A percentile compares a stretch with the other conserved stretches of the same genome.
phyloP scores from a whole-genome alignment of 2,888 invertebrate genomes.

The Orchesella flavescens region DNA sequence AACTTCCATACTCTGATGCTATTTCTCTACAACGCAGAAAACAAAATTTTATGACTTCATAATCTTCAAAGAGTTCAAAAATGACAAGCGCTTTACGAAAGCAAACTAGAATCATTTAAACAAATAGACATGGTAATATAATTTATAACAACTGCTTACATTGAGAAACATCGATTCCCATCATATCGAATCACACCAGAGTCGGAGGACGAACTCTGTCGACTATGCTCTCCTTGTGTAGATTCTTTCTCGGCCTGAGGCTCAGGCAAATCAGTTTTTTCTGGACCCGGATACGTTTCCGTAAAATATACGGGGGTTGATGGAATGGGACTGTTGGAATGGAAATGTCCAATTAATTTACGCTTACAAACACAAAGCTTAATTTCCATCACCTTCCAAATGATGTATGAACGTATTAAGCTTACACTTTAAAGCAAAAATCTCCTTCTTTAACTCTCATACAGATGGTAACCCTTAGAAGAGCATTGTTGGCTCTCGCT shows the following conservation, averaged over 20 bases:
- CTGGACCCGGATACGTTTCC: conserved; percentile 66
- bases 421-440: conserved; percentile 72
- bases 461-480: conserved; percentile 69
- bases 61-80: too few species aligned
- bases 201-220: conserved; percentile 89
- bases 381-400: too few species aligned
- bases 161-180: conserved; percentile 52
- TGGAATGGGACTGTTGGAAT: conserved; percentile 59
- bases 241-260: conserved; percentile 68
- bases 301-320: conserved; percentile 63
- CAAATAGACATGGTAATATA: too few species aligned
- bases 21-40: conserved; percentile 65
- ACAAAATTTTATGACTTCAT: not conserved
- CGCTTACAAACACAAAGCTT: too few species aligned
- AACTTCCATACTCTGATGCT: conserved; percentile 69
- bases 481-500: conserved; percentile 71
- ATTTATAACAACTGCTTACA: conserved; percentile 59
- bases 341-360: too few species aligned
- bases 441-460: too few species aligned
- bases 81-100: too few species aligned
- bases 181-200: conserved; percentile 85
- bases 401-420: too few species aligned
- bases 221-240: conserved; percentile 78
- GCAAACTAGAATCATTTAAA: too few species aligned
- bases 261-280: conserved; percentile 66